These are phyloP conservation scores for Bombyx mandarina DNA, from an alignment of 1,140 invertebrate genomes.

Conservation along the genomic window DNA sequence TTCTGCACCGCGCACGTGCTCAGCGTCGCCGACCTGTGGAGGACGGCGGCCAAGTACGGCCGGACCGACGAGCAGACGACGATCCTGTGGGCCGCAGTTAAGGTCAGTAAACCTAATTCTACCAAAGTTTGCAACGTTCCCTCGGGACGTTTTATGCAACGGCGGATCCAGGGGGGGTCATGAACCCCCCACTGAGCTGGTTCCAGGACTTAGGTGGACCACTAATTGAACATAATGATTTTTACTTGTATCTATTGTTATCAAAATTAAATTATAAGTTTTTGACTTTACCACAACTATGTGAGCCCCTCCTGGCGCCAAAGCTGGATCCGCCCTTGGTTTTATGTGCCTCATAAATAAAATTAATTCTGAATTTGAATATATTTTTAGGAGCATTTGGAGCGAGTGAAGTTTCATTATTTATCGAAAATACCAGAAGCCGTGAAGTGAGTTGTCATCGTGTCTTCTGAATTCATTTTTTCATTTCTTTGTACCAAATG, in stretches of 20 bases:
- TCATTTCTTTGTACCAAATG: too few species aligned
- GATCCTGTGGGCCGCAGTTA: constrained; percentile 13
- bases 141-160: too few species aligned
- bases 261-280: too few species aligned
- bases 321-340: too few species aligned
- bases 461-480: background rate
- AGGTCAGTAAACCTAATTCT: too few species aligned
- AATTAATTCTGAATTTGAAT: background rate
- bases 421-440: constrained; percentile 18
- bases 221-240: too few species aligned
- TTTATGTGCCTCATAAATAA: background rate
- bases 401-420: constrained; percentile 42
- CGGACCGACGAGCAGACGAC: constrained; percentile 17
- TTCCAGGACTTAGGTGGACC: too few species aligned
- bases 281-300: too few species aligned
- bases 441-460: constrained; percentile 23
- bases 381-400: constrained; percentile 38
- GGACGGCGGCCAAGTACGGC: constrained; percentile 27
- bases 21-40: constrained; percentile 31
- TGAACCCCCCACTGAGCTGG: too few species aligned
- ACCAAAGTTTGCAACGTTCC: background rate
- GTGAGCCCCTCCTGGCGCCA: too few species aligned
- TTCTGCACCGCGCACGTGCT: constrained; percentile 53
- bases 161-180: too few species aligned
- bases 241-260: too few species aligned